Evolutionary conservation across 2,797 vertebrate genomes (phyloP).

Genomic region (Poecilia wingei): DNA sequence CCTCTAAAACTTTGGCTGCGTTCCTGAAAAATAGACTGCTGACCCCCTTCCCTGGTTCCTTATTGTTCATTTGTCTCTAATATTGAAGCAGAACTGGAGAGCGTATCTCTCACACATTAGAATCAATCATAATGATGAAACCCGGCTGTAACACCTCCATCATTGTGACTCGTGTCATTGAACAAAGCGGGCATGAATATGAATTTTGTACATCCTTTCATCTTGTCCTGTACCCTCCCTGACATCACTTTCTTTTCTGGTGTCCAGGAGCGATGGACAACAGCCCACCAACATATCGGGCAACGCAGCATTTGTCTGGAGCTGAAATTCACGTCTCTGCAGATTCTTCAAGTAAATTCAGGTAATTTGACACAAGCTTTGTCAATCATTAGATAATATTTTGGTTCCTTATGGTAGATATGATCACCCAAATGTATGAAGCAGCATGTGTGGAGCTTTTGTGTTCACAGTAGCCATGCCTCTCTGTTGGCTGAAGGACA

Average conservation of each 20-base stretch:
- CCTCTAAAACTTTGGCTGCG: neutral
- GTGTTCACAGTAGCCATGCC: neutral
- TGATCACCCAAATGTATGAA: constrained; percentile 24
- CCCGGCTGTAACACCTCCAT: constrained; percentile 45
- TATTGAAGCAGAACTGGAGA: constrained; percentile 30
- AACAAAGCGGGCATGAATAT: constrained; percentile 50
- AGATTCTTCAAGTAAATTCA: constrained; percentile 22
- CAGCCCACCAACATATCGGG: constrained; percentile 2
- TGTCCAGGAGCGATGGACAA: constrained; percentile 4
- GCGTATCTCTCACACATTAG: constrained; percentile 38
- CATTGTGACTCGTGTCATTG: constrained; percentile 41
- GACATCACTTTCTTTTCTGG: constrained; percentile 36
- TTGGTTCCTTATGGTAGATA: neutral
- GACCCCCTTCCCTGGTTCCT: neutral
- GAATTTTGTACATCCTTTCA: constrained; percentile 53
- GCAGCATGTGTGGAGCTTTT: constrained; percentile 42
- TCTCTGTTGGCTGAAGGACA: neutral
- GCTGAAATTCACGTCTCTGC: neutral
- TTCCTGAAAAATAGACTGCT: neutral
- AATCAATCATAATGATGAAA: constrained; percentile 67
- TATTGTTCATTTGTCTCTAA: constrained; percentile 31
- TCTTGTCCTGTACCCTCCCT: constrained; percentile 32
- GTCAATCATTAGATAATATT: neutral
- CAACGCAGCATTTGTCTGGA: constrained; percentile 8
- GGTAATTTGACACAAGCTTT: constrained; percentile 18